A percentile compares a stretch with the other conserved stretches of the same genome.
phyloP scores from a whole-genome alignment of 2,888 invertebrate species.

The Lasioglossum morio region DNA sequence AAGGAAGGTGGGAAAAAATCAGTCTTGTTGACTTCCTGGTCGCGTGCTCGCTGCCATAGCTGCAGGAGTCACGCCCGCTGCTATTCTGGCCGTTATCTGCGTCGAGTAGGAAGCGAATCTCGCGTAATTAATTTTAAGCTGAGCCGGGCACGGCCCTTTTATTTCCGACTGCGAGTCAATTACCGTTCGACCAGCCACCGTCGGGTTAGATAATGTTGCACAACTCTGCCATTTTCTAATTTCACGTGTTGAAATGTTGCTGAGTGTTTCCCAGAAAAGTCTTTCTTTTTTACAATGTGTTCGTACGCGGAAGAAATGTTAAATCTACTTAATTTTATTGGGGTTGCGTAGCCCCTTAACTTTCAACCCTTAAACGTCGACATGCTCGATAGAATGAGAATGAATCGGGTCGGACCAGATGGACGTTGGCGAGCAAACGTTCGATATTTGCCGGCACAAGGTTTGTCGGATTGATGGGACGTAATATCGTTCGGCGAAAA shows the following conservation, averaged over 20 bases:
- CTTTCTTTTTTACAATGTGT: not conserved
- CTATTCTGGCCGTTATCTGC: constrained; percentile 42
- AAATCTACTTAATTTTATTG: no score
- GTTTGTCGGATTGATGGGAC: constrained; percentile 34
- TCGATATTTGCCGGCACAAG: constrained; percentile 28
- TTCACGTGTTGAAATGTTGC: not conserved
- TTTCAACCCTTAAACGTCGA: no score
- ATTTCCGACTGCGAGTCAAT: constrained; percentile 55
- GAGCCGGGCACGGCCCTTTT: constrained; percentile 35
- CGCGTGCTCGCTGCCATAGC: constrained; percentile 6
- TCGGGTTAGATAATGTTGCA: no score
- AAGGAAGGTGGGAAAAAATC: constrained; percentile 25
- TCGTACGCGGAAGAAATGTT: not conserved
- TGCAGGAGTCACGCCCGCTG: constrained; percentile 23
- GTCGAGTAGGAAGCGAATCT: constrained; percentile 53
- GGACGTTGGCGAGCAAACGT: not conserved
- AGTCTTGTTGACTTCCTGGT: constrained; percentile 43
- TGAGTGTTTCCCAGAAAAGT: not conserved
- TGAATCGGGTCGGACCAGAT: constrained; percentile 16
- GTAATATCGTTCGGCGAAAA: constrained; percentile 44
- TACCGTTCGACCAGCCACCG: constrained; percentile 32
- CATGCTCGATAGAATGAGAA: not conserved
- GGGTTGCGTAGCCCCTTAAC: no score
- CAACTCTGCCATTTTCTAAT: not conserved
- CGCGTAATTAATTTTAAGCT: constrained; percentile 60